Conservation (phyloP, 2,113 vertebrate species). For the Chionis minor region DNA sequence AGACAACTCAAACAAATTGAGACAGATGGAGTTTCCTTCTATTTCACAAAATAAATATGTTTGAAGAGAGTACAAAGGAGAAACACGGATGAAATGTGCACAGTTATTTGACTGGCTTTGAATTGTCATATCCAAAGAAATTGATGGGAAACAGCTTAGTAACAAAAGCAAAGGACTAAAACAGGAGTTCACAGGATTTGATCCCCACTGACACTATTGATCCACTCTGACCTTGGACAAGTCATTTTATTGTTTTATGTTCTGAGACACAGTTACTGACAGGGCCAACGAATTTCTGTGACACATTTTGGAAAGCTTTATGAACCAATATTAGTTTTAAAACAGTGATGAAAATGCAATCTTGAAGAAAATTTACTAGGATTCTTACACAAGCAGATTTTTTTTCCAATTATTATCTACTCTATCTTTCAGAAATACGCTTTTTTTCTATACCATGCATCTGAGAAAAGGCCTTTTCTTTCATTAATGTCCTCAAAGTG, state of each 20-base stretch:
- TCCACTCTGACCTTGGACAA: background rate
- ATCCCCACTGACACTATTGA: background rate
- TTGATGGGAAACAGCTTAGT: background rate
- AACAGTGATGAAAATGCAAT: background rate
- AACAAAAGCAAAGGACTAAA: background rate
- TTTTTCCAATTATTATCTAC: background rate
- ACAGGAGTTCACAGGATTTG: background rate
- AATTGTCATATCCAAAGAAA: background rate
- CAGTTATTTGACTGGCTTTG: background rate
- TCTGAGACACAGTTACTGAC: background rate
- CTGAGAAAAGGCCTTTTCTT: background rate
- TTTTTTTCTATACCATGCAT: background rate
- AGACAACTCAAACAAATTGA: background rate
- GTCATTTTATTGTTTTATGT: background rate
- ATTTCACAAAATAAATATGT: background rate
- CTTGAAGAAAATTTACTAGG: background rate
- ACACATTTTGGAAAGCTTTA: background rate
- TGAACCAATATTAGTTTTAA: background rate
- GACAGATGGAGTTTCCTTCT: background rate
- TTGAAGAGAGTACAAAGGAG: background rate
- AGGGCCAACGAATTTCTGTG: background rate
- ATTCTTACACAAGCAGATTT: background rate
- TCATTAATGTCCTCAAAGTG: background rate
- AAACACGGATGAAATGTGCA: background rate
- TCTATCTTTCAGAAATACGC: background rate